Percentiles rank a stretch among this genome's conserved stretches.
Conservation (phyloP, 2,113 vertebrate species). For the Anseranas semipalmata region DNA sequence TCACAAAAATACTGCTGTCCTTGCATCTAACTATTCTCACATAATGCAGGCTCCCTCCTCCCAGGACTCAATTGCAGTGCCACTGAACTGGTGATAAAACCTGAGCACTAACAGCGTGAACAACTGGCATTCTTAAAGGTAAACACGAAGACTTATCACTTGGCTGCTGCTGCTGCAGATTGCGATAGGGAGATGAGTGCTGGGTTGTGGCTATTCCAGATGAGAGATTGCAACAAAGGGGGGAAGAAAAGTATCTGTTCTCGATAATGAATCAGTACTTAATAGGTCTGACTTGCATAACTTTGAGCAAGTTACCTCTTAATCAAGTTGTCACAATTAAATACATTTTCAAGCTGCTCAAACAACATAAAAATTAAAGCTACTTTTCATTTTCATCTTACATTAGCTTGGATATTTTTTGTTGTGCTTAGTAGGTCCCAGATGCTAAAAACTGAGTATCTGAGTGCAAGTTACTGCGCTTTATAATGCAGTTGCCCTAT, state of each 20-base stretch:
- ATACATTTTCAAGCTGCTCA: background rate
- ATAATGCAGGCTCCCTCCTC: background rate
- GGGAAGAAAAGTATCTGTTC: background rate
- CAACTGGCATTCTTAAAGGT: background rate
- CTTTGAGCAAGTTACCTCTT: background rate
- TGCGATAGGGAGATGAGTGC: background rate
- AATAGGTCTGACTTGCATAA: background rate
- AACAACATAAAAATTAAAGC: background rate
- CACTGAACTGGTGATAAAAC: slow-evolving; percentile 9
- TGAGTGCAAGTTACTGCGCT: background rate
- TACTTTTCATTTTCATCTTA: background rate
- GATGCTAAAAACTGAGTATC: background rate
- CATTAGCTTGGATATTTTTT: background rate
- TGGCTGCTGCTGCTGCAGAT: background rate
- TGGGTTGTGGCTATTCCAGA: background rate
- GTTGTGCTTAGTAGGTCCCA: background rate
- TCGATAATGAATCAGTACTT: background rate
- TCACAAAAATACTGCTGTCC: background rate
- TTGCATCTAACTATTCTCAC: background rate
- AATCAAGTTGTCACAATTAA: background rate
- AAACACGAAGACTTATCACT: slow-evolving; percentile 17
- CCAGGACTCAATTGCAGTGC: background rate
- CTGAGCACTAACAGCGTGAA: background rate
- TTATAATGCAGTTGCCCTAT: background rate
- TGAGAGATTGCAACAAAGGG: background rate